Base-by-base conservation (phyloP, 30 jellyfish, hydroid and myxozoan genomes). In the Chrysaora quinquecirrha region DNA sequence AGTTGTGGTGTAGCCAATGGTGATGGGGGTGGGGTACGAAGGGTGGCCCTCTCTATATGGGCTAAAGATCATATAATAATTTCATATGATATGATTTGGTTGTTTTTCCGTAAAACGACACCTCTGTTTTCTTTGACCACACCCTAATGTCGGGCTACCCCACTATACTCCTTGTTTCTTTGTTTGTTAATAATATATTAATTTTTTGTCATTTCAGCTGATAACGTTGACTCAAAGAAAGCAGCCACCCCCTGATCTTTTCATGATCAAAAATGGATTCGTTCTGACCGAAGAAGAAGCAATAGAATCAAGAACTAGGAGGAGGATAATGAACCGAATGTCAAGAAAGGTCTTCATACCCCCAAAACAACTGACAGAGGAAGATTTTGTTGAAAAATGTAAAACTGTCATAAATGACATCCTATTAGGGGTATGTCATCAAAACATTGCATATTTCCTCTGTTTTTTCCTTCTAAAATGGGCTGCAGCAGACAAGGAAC, bases 171-270 rank as follows among this genome's bases (percentile, higher is more conserved):
- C n/a, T n/a, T n/a, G n/a, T n/a, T n/a, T n/a, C n/a, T n/a, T n/a
- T n/a, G n/a, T n/a, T n/a, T n/a, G n/a, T n/a, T n/a, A n/a, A n/a
- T n/a, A n/a, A n/a, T n/a, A n/a, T n/a, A n/a, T n/a, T n/a, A n/a
- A n/a, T n/a, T n/a, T n/a, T 22, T 31, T 60, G 29, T 47, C 47
- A 19, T 70, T 77, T 48, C 68, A 95, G 99, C 86, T 95, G 58
- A 80, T 95, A 4, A 89, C 77, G n/a, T 61, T 95, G 82, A 79
- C 97, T 1, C 96, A 89, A 32, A 76, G 99, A 74, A 89, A 78
- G 58, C 78, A 80, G 62, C 97, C 99, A 29, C 99, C 99, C 1
- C 99, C 99, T 29, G 99, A 95, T 61, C 87, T 95, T 1, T 88
- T 64, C 76, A 90, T 87, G 83, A 75, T 95, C 14, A 64, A 85